Conservation (phyloP, 1,140 invertebrate species). For the Caenorhabditis brenneri region DNA sequence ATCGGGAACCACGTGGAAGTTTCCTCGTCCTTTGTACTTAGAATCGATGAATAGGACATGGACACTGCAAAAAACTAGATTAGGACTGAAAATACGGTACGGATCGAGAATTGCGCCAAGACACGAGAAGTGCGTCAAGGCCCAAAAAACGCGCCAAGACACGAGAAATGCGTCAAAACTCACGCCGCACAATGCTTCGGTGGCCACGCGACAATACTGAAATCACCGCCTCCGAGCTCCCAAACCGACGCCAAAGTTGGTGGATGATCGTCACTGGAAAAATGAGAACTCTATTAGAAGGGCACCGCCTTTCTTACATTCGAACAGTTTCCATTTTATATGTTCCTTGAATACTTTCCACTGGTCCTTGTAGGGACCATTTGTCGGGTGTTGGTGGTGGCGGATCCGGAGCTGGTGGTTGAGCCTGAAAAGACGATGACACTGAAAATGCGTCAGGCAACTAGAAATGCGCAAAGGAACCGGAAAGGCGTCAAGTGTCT, state of each 20-base stretch:
- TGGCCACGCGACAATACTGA: background rate
- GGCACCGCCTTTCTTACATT: no score
- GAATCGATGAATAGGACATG: background rate
- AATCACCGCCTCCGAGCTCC: background rate
- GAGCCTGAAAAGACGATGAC: no score
- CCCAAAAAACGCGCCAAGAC: no score
- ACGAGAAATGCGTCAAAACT: background rate
- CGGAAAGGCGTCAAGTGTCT: no score
- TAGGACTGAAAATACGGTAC: no score
- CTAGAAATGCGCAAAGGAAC: no score
- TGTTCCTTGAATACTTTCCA: background rate
- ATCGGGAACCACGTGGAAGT: background rate
- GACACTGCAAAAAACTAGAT: background rate
- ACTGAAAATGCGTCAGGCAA: no score
- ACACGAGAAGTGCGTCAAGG: no score
- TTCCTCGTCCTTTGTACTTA: background rate
- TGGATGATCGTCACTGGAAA: background rate
- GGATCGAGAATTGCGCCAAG: no score
- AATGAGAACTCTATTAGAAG: no score
- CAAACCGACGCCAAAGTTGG: background rate
- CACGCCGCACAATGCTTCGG: conserved; percentile 3
- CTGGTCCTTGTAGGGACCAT: background rate
- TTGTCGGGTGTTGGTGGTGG: no score
- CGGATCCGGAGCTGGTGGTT: no score
- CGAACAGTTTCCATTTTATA: background rate